Evolutionary conservation across 2,113 vertebrate genomes (phyloP).

Genomic region (Bubalus kerabau): DNA sequence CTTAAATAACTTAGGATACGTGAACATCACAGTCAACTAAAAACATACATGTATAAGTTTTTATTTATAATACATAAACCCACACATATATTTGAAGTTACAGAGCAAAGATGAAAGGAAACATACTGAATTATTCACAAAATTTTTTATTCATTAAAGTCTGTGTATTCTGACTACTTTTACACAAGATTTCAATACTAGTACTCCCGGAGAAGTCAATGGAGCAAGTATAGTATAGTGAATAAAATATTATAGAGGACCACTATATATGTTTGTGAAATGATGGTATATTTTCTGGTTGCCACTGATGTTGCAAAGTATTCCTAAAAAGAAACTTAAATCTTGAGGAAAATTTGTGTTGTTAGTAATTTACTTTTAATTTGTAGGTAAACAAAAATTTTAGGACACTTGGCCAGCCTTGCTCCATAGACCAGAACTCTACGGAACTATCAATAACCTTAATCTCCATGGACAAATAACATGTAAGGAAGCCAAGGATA

Average conservation of each 20-base stretch:
- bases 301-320: background rate
- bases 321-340: background rate
- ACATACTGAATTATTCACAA: background rate
- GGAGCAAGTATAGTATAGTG: background rate
- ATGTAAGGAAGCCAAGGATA: background rate
- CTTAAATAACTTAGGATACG: background rate
- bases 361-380: background rate
- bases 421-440: background rate
- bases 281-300: background rate
- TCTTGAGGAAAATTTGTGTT: background rate
- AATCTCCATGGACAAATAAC: background rate
- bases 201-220: background rate
- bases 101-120: background rate
- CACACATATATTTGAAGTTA: background rate
- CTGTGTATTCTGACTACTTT: background rate
- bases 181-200: background rate
- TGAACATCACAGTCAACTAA: background rate
- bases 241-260: background rate
- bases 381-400: background rate
- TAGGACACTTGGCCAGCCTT: background rate
- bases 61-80: background rate
- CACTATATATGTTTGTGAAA: background rate
- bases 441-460: background rate
- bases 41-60: background rate
- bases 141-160: background rate